These are phyloP conservation scores for Bubalus kerabau DNA, from an alignment of 2,113 vertebrate species.

Conservation along the genomic window DNA sequence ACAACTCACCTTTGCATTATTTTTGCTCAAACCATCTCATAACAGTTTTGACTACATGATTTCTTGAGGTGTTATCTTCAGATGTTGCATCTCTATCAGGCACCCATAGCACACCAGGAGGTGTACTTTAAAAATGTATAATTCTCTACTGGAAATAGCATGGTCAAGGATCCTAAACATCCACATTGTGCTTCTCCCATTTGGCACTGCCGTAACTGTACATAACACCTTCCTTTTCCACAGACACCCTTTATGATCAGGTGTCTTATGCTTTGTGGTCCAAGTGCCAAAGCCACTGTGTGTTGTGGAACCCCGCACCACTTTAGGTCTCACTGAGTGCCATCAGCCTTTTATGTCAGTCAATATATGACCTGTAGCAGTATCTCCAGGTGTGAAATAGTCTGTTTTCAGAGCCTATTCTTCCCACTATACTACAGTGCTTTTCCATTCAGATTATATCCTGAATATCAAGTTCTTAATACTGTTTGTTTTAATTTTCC, in stretches of 20 bases:
- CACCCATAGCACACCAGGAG: not conserved
- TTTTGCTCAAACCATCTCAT: not conserved
- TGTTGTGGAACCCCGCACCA: not conserved
- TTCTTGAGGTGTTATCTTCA: not conserved
- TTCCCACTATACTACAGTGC: not conserved
- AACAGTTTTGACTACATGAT: not conserved
- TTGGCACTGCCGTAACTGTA: not conserved
- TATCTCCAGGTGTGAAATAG: not conserved
- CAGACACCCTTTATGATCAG: not conserved
- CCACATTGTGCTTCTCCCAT: not conserved
- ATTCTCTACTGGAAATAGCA: not conserved
- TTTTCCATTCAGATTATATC: not conserved
- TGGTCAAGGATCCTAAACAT: not conserved
- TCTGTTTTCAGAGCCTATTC: not conserved
- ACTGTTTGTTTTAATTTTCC: not conserved
- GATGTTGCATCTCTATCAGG: not conserved
- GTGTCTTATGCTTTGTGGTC: not conserved
- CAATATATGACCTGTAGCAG: not conserved
- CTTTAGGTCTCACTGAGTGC: not conserved
- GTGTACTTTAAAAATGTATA: not conserved
- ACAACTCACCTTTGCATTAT: not conserved
- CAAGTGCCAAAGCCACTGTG: not conserved
- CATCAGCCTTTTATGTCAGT: not conserved
- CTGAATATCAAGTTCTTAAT: not conserved
- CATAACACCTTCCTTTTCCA: not conserved